Percentiles rank a stretch among this genome's conserved stretches.
These are phyloP conservation scores for Caradrina clavipalpis DNA, from an alignment of 2,888 invertebrate genomes.

Conservation along the genomic window DNA sequence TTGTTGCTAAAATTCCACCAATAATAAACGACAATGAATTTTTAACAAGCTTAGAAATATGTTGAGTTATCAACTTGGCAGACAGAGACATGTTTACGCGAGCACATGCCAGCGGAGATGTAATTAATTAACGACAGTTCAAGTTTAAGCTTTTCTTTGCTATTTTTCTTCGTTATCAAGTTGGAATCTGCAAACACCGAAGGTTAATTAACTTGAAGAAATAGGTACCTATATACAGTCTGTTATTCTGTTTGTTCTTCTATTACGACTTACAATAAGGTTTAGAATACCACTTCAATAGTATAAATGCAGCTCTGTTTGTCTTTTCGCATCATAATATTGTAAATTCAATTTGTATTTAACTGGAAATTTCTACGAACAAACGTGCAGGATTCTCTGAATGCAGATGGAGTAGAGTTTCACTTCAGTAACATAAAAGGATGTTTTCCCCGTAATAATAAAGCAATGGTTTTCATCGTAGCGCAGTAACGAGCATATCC, in stretches of 20 bases:
- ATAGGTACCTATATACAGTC: background rate
- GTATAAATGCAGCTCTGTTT: background rate
- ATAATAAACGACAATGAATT: slow-evolving; percentile 13
- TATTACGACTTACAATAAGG: background rate
- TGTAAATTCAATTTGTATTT: slow-evolving; percentile 21
- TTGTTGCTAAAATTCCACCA: background rate
- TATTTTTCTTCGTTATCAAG: slow-evolving; percentile 22
- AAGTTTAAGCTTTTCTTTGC: slow-evolving; percentile 22
- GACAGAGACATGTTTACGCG: slow-evolving; percentile 23
- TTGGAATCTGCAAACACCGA: slow-evolving; percentile 5
- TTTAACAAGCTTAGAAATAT: slow-evolving; percentile 40
- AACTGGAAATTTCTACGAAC: background rate
- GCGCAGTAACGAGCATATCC: background rate
- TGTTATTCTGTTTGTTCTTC: background rate
- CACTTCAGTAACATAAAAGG: slow-evolving; percentile 9
- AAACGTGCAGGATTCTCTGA: slow-evolving; percentile 17
- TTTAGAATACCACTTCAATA: slow-evolving; percentile 1
- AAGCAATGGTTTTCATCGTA: slow-evolving; percentile 3
- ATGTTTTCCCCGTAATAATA: slow-evolving; percentile 18
- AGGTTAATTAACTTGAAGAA: slow-evolving; percentile 6
- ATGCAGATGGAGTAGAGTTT: slow-evolving; percentile 21
- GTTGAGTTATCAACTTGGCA: slow-evolving; percentile 13
- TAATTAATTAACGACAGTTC: slow-evolving; percentile 45
- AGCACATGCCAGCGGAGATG: slow-evolving; percentile 22
- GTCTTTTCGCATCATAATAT: slow-evolving; percentile 4